Percentiles rank a stretch among this genome's conserved stretches.
phyloP scores from a whole-genome alignment of 2,888 invertebrate species.

The Troides oblongomaculatus region DNA sequence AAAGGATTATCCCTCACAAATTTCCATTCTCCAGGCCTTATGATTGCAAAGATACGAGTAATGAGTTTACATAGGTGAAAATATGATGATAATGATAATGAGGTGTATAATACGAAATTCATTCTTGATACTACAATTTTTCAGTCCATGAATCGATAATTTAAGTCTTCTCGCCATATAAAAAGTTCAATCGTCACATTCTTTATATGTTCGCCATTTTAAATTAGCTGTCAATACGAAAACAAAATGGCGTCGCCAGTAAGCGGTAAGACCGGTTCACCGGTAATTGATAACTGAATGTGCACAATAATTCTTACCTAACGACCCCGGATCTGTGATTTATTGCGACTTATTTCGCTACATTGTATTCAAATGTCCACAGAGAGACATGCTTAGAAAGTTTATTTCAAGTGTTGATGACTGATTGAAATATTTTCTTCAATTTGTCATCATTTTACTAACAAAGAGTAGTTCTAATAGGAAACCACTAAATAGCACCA shows the following conservation, averaged over 20 bases:
- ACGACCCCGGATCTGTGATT: slow-evolving; percentile 10
- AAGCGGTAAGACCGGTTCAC: slow-evolving; percentile 15
- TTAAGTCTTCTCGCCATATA: too few species aligned
- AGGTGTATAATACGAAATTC: too few species aligned
- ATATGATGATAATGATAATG: too few species aligned
- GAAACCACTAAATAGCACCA: too few species aligned
- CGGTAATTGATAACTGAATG: slow-evolving; percentile 16
- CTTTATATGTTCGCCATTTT: slow-evolving; percentile 15
- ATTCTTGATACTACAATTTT: too few species aligned
- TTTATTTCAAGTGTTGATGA: neutral
- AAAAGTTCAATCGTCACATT: neutral
- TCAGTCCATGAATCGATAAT: too few species aligned
- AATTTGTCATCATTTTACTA: too few species aligned
- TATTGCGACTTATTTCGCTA: slow-evolving; percentile 13
- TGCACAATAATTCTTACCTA: slow-evolving; percentile 21
- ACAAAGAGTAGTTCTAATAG: neutral
- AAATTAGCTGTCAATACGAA: slow-evolving; percentile 15
- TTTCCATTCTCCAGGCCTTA: too few species aligned
- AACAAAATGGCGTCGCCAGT: slow-evolving; percentile 21
- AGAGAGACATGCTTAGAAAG: neutral
- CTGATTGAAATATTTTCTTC: too few species aligned
- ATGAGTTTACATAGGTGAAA: too few species aligned
- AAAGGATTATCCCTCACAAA: too few species aligned
- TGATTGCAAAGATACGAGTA: too few species aligned
- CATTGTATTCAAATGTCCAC: slow-evolving; percentile 26